Percentiles rank a stretch among this genome's conserved stretches.
Evolutionary conservation across 2,797 vertebrate genomes (phyloP).

Genomic region (Mustela erminea): DNA sequence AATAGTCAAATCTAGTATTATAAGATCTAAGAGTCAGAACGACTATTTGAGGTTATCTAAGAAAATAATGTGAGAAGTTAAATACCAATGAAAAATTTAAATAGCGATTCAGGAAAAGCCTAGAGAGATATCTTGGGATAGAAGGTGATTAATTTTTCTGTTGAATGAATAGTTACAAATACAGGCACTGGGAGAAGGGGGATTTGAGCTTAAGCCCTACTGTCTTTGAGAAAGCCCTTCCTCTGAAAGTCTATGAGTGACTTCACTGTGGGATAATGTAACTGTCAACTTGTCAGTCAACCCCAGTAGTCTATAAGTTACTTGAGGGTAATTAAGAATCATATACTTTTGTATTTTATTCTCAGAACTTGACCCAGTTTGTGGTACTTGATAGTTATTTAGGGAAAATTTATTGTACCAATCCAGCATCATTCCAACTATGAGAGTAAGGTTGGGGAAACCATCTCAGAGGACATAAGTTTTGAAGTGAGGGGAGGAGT

Average conservation of each 20-base stretch:
- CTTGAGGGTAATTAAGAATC: neutral
- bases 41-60: neutral
- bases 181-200: neutral
- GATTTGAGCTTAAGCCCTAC: neutral
- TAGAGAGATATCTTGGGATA: neutral
- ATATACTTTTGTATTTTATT: neutral
- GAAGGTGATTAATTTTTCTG: neutral
- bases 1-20: neutral
- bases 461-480: neutral
- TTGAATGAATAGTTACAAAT: constrained; percentile 7
- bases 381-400: neutral
- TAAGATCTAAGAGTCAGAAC: neutral
- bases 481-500: neutral
- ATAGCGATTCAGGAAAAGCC: neutral
- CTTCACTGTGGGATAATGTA: neutral
- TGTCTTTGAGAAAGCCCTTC: neutral
- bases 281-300: neutral
- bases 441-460: neutral
- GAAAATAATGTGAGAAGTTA: constrained; percentile 21
- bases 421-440: neutral
- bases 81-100: neutral
- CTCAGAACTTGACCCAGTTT: neutral
- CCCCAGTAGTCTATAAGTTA: neutral
- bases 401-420: neutral
- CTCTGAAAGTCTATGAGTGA: neutral